Conservation (phyloP, 2,888 invertebrate species). For the Smittia sp. region DNA sequence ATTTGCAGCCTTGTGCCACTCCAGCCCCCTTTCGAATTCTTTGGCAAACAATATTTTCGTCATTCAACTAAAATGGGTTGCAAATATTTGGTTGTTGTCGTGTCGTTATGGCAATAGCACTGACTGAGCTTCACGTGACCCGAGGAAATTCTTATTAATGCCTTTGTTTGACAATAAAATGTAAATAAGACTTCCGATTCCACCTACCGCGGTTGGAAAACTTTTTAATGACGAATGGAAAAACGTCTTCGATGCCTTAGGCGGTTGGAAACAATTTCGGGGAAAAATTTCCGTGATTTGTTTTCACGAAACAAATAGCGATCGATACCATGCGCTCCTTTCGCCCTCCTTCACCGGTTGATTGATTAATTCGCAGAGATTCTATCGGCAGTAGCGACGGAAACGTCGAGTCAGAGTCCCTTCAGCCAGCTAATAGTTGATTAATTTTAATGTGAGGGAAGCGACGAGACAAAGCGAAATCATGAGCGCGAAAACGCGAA, state of each 20-base stretch:
- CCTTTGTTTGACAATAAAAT: conserved; percentile 27
- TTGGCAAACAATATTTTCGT: not conserved
- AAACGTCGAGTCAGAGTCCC: too few species aligned
- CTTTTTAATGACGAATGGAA: not conserved
- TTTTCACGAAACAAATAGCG: not conserved
- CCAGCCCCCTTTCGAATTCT: not conserved
- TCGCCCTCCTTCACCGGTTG: too few species aligned
- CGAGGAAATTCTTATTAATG: conserved; percentile 6
- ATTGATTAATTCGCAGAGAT: not conserved
- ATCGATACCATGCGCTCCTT: not conserved
- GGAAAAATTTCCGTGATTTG: too few species aligned
- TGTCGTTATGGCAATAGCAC: not conserved
- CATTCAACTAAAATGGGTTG: not conserved
- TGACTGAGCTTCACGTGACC: not conserved
- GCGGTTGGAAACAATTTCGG: too few species aligned
- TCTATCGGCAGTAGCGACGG: too few species aligned
- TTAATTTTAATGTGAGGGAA: conserved; percentile 2
- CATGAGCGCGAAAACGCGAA: conserved; percentile 16
- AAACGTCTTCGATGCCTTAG: not conserved
- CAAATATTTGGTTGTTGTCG: conserved; percentile 7
- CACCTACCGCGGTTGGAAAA: not conserved
- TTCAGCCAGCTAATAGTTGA: too few species aligned
- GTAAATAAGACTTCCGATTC: not conserved
- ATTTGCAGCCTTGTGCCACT: conserved; percentile 1
- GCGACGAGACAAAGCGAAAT: not conserved